phyloP scores from a whole-genome alignment of 2,888 invertebrate genomes.

The Cancer borealis region DNA sequence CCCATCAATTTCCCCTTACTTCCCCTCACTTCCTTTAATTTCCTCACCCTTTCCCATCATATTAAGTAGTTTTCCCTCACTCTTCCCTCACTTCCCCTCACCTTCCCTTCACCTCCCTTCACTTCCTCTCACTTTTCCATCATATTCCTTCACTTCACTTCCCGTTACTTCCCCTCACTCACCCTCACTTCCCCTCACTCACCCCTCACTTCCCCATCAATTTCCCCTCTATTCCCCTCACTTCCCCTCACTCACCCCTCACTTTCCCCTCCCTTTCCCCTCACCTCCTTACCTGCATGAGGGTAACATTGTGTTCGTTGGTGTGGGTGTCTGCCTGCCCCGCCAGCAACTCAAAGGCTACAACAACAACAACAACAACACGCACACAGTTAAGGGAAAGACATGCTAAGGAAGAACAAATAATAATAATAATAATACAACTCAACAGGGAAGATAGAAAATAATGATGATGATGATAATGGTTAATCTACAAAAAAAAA shows the following conservation, averaged over 20 bases:
- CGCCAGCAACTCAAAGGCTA: conserved; percentile 27
- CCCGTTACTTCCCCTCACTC: no score
- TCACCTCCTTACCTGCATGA: background rate
- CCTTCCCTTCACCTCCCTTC: background rate
- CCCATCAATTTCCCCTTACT: background rate
- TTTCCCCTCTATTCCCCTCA: no score
- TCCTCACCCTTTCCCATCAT: no score
- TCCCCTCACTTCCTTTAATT: no score
- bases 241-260: background rate
- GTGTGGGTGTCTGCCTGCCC: background rate
- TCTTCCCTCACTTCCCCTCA: background rate
- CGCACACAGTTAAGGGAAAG: background rate
- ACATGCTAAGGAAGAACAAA: background rate
- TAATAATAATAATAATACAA: no score
- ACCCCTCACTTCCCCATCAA: no score
- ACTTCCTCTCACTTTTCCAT: background rate
- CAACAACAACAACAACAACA: background rate
- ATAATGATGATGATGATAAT: no score
- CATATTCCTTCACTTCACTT: no score
- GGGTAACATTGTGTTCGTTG: background rate
- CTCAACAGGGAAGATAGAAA: no score
- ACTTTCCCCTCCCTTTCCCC: background rate
- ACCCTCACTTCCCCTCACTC: no score
- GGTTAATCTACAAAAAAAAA: no score
- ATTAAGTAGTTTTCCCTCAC: no score